phyloP scores from a whole-genome alignment of 2,113 vertebrate species.

The Pycnonotus jocosus region DNA sequence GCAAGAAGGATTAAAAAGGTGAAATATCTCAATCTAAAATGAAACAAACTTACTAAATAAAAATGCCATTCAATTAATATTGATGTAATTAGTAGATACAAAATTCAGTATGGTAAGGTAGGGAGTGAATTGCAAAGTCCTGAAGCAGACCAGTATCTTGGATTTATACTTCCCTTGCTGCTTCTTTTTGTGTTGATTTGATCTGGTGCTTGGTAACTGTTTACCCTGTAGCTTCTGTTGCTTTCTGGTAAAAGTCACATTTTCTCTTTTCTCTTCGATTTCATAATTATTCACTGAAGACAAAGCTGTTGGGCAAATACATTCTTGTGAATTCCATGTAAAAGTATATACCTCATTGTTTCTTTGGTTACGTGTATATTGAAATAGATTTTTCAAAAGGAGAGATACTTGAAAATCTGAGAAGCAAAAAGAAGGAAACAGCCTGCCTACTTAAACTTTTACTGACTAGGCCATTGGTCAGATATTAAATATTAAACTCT shows the following conservation, averaged over 20 bases:
- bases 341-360: neutral
- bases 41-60: neutral
- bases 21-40: neutral
- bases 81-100: neutral
- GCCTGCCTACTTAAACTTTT: neutral
- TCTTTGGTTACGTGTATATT: neutral
- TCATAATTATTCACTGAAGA: neutral
- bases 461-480: neutral
- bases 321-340: neutral
- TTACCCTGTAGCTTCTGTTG: neutral
- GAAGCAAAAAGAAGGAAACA: neutral
- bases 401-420: neutral
- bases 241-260: neutral
- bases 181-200: neutral
- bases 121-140: neutral
- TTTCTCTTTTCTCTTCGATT: neutral
- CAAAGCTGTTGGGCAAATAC: neutral
- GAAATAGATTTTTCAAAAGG: neutral
- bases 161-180: neutral
- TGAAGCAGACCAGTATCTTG: accelerated
- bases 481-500: neutral
- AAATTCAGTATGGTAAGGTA: neutral
- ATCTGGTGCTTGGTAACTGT: neutral
- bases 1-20: neutral
- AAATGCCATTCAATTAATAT: neutral